Conservation (phyloP, 2,888 invertebrate species). For the Archips crataeganus region DNA sequence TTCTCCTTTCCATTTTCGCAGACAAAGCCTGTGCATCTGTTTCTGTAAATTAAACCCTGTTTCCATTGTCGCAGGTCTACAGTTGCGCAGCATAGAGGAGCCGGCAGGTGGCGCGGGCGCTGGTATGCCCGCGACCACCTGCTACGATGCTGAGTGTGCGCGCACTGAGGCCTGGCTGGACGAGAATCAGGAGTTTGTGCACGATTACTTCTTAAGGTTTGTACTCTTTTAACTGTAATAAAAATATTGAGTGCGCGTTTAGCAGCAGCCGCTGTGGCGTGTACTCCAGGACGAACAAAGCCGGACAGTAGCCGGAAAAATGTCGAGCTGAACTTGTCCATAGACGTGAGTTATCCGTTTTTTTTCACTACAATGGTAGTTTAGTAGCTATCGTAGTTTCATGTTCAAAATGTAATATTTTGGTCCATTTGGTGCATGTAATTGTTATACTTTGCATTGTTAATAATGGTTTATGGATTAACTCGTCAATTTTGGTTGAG, state of each 20-base stretch:
- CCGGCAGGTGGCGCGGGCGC: conserved; percentile 88
- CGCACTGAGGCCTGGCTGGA: conserved; percentile 98
- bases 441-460: too few relatives aligned
- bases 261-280: too few relatives aligned
- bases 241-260: too few relatives aligned
- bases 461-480: not conserved
- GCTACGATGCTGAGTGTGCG: conserved; percentile 94
- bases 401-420: not conserved
- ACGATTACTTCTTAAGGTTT: conserved; percentile 97
- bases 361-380: too few relatives aligned
- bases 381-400: too few relatives aligned
- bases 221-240: conserved; percentile 41
- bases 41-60: conserved; percentile 43
- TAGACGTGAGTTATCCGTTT: too few relatives aligned
- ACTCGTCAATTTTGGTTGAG: too few relatives aligned
- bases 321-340: too few relatives aligned
- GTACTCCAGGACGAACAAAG: too few relatives aligned
- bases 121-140: conserved; percentile 87
- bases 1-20: too few relatives aligned
- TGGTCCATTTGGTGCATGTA: not conserved
- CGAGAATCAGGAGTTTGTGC: conserved; percentile 97
- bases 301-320: too few relatives aligned
- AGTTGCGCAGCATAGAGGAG: conserved; percentile 94
- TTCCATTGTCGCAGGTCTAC: conserved; percentile 89
- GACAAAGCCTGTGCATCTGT: not conserved